Evolutionary conservation across 2,113 vertebrate genomes (phyloP).

Genomic region (Desmodus rotundus): DNA sequence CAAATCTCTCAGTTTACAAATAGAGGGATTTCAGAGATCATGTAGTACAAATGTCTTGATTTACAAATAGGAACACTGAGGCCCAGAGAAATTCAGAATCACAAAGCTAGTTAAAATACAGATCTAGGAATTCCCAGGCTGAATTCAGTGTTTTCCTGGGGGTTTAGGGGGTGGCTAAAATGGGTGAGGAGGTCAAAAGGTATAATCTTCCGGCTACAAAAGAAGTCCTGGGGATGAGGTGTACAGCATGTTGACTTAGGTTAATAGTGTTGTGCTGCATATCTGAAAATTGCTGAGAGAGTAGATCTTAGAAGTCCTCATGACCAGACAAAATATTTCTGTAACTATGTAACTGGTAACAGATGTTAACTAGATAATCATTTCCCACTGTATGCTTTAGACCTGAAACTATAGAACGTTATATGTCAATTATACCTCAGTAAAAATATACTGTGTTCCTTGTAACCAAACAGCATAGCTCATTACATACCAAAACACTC

Average conservation of each 20-base stretch:
- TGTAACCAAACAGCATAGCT: background rate
- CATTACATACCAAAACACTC: background rate
- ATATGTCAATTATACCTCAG: background rate
- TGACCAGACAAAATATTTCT: background rate
- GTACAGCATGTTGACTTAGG: background rate
- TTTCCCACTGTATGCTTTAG: background rate
- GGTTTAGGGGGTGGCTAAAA: background rate
- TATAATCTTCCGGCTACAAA: background rate
- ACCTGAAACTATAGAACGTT: background rate
- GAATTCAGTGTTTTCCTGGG: background rate
- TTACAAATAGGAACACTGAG: background rate
- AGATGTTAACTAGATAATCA: background rate
- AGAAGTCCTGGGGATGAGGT: background rate
- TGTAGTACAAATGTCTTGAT: background rate
- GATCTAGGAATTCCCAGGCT: background rate
- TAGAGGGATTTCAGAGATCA: background rate
- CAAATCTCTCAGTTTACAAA: background rate
- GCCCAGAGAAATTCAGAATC: background rate
- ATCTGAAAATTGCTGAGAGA: background rate
- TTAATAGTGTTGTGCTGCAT: background rate
- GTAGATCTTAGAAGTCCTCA: background rate
- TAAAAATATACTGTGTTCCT: background rate
- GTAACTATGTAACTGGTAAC: background rate
- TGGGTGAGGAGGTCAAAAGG: background rate
- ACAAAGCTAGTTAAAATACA: background rate